Evolutionary conservation across 2,888 invertebrate species (phyloP).

Genomic region (Philhelius pedissequus): DNA sequence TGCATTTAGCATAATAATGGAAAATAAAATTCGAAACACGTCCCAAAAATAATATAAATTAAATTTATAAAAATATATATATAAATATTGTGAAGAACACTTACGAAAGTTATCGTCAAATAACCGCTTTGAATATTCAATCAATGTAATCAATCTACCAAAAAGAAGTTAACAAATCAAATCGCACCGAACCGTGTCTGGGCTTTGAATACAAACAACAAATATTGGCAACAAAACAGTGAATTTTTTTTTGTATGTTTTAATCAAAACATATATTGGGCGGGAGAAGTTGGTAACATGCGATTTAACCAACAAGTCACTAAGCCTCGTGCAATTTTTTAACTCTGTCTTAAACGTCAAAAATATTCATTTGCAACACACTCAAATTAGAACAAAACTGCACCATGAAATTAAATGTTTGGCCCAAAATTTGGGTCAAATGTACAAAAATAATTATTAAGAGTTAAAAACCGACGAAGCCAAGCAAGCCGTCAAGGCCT

Average conservation of each 20-base stretch:
- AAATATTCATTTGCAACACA: too few species aligned
- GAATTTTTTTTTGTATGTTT: not conserved
- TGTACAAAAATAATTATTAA: not conserved
- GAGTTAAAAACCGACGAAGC: not conserved
- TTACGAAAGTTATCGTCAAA: slow-evolving; percentile 28
- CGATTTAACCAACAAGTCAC: not conserved
- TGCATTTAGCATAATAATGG: not conserved
- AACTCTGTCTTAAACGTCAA: not conserved
- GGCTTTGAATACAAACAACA: slow-evolving; percentile 34
- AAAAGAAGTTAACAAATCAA: slow-evolving; percentile 18
- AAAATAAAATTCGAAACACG: slow-evolving; percentile 24
- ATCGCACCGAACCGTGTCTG: not conserved
- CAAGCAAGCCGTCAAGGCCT: slow-evolving; percentile 19
- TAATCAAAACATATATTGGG: not conserved
- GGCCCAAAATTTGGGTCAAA: slow-evolving; percentile 42
- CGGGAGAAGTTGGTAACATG: too few species aligned
- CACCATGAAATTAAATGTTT: not conserved
- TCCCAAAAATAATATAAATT: not conserved
- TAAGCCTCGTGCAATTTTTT: not conserved
- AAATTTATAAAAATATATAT: not conserved
- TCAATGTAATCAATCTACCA: slow-evolving; percentile 3
- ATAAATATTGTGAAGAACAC: slow-evolving; percentile 19
- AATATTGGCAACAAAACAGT: not conserved
- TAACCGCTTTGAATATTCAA: slow-evolving; percentile 45
- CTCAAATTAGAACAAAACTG: not conserved